A percentile compares a stretch with the other conserved stretches of the same genome.
Conservation (phyloP, 35 echinoderm and acorn worm genomes). For the Hemicentrotus pulcherrimus region DNA sequence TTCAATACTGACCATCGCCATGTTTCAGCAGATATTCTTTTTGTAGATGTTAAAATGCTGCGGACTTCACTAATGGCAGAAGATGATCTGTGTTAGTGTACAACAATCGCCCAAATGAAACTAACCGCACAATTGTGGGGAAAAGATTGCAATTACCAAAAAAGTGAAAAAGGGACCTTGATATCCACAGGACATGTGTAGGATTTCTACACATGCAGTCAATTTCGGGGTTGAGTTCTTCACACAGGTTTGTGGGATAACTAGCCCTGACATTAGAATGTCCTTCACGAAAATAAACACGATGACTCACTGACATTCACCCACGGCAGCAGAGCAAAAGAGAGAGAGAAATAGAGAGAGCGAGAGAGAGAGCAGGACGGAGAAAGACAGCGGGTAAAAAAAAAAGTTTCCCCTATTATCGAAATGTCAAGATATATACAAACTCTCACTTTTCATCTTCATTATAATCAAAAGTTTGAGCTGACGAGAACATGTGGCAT, state of each 20-base stretch:
- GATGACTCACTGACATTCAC: conserved; percentile 9
- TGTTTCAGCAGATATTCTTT: not conserved
- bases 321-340: not conserved
- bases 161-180: conserved; percentile 5
- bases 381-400: not conserved
- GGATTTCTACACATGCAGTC: conserved; percentile 7
- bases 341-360: not conserved
- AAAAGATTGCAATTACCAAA: not conserved
- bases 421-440: conserved; percentile 30
- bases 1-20: not conserved
- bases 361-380: not conserved
- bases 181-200: not conserved
- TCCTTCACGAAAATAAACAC: conserved; percentile 43
- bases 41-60: too few species aligned
- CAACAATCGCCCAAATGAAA: not conserved
- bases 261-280: conserved; percentile 8
- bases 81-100: not conserved
- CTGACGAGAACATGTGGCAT: not conserved
- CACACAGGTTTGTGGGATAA: not conserved
- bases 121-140: not conserved
- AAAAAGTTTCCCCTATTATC: not conserved
- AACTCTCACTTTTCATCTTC: conserved; percentile 22
- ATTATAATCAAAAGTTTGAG: not conserved
- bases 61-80: not conserved
- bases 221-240: not conserved